Conservation (phyloP, 2,113 vertebrate genomes). For the Neodontobutis hainanensis region DNA sequence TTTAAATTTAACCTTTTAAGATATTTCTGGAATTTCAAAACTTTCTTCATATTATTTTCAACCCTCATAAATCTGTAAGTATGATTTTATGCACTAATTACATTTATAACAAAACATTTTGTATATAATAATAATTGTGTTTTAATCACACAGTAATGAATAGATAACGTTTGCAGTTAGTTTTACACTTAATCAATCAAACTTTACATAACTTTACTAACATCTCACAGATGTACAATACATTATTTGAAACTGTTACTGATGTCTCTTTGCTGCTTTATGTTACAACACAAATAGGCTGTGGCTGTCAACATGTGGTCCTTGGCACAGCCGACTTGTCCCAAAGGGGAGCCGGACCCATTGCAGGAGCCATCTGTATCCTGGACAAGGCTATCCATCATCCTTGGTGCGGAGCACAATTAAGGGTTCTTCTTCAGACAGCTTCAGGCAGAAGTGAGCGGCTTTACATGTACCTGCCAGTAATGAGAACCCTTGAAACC, state of each 20-base stretch:
- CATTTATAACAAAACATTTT: too few species aligned
- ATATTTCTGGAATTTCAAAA: too few species aligned
- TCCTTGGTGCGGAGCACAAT: conserved; percentile 57
- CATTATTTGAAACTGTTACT: conserved; percentile 43
- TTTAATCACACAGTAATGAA: conserved; percentile 21
- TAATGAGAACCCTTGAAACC: conserved; percentile 75
- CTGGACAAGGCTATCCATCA: conserved; percentile 73
- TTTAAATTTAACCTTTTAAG: too few species aligned
- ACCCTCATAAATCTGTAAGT: too few species aligned
- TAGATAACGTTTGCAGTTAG: conserved; percentile 34
- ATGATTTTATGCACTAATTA: too few species aligned
- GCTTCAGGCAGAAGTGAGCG: conserved; percentile 58
- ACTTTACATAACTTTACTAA: conserved; percentile 11
- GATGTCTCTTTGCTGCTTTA: conserved; percentile 42
- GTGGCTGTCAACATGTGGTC: conserved; percentile 65
- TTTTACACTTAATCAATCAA: conserved; percentile 56
- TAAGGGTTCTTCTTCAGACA: conserved; percentile 60
- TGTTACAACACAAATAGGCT: conserved; percentile 49
- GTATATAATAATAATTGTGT: too few species aligned
- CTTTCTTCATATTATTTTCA: too few species aligned
- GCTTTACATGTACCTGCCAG: conserved; percentile 66
- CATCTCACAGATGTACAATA: conserved; percentile 27
- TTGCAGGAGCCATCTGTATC: conserved; percentile 74
- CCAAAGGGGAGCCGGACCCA: conserved; percentile 57
- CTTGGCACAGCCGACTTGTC: conserved; percentile 54